These are phyloP conservation scores for Crotophaga sulcirostris DNA, from an alignment of 2,113 vertebrate genomes.

Conservation along the genomic window DNA sequence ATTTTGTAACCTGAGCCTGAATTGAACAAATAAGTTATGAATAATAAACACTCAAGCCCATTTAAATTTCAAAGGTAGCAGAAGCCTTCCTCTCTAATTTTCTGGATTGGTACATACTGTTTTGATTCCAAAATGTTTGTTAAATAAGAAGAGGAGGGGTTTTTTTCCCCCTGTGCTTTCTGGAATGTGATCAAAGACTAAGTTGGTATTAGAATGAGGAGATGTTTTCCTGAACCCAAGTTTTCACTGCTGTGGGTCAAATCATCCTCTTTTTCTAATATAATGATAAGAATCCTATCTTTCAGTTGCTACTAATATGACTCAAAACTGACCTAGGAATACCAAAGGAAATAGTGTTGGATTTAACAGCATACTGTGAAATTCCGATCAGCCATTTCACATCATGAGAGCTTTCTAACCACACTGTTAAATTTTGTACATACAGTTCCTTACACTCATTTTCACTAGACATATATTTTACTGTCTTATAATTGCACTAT, in stretches of 20 bases:
- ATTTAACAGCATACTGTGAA: not conserved
- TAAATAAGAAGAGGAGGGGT: not conserved
- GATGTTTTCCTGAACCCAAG: not conserved
- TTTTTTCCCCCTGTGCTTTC: not conserved
- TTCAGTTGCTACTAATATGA: not conserved
- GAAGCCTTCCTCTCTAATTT: conserved; percentile 32
- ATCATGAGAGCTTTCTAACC: not conserved
- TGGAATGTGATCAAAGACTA: conserved; percentile 27
- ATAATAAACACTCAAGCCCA: conserved; percentile 36
- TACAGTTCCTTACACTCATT: not conserved
- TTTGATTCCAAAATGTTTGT: conserved; percentile 45
- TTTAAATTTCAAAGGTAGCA: conserved; percentile 55
- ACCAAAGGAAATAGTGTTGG: not conserved
- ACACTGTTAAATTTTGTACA: not conserved
- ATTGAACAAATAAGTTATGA: conserved; percentile 35
- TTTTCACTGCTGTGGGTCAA: not conserved
- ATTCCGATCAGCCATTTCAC: not conserved
- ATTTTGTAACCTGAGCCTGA: not conserved
- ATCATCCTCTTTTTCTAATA: not conserved
- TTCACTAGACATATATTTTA: conserved; percentile 8
- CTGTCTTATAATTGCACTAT: not conserved
- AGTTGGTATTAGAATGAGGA: not conserved
- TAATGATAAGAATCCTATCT: not conserved
- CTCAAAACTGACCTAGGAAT: not conserved
- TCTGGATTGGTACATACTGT: conserved; percentile 36